These are phyloP conservation scores for Solenopsis invicta DNA, from an alignment of 1,140 invertebrate genomes.

Conservation along the genomic window DNA sequence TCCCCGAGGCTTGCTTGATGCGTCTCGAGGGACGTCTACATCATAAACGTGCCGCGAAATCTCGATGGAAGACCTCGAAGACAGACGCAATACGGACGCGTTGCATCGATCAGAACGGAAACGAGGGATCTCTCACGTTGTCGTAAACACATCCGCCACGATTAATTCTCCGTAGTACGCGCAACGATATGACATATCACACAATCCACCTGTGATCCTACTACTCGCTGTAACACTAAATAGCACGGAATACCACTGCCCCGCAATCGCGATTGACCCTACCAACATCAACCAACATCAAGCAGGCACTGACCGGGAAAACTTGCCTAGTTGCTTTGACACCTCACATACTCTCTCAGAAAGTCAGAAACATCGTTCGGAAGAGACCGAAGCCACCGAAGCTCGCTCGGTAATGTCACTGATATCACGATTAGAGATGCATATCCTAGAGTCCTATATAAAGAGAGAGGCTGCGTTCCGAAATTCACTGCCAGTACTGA, in stretches of 20 bases:
- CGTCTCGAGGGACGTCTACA: constrained; percentile 32
- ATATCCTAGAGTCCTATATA: too few relatives aligned
- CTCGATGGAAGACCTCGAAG: constrained; percentile 24
- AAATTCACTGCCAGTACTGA: too few relatives aligned
- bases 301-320: neutral
- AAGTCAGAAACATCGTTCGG: too few relatives aligned
- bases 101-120: constrained; percentile 41
- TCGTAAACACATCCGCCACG: neutral
- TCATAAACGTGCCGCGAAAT: constrained; percentile 25
- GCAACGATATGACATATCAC: neutral
- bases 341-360: neutral
- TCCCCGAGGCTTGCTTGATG: neutral
- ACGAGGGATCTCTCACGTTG: constrained; percentile 5
- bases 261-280: neutral
- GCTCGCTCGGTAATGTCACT: constrained; percentile 2
- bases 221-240: neutral
- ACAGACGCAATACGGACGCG: constrained; percentile 31
- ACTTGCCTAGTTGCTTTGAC: too few relatives aligned
- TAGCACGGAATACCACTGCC: too few relatives aligned
- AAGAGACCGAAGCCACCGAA: neutral
- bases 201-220: too few relatives aligned
- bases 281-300: neutral
- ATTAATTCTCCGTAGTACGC: too few relatives aligned
- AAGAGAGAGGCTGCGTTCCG: too few relatives aligned
- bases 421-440: too few relatives aligned